Base-by-base conservation (phyloP, 2,797 vertebrate genomes). In the Aulostomus chinensis region DNA sequence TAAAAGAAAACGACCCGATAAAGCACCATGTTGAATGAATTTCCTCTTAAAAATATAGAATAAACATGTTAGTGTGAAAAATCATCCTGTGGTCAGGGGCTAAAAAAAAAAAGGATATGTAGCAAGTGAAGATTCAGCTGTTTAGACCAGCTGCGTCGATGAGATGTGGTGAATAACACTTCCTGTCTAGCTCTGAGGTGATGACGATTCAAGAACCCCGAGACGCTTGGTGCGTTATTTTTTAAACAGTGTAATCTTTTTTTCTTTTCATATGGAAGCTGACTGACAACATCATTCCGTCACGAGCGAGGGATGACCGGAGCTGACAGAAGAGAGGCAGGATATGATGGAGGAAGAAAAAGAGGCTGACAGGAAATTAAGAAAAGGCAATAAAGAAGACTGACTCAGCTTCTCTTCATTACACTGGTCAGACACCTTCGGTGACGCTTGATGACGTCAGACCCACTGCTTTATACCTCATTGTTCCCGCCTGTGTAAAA, bases 161-260 rank as follows among this genome's bases (percentile, higher is more conserved):
- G 15, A 68, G 57, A 81, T 72, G 52, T 69, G 54, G 36, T 76
- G 52, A 78, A 17, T 56, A 64, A 63, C 43, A 64, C 59, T 73
- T 80, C 66, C 77, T 74, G 57, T 59, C 47, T 47, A 14, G 17
- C n/a, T 43, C 5, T 36, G 13, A 30, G 2, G 32, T 13, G 29
- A n/a, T 30, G 7, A 5, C 9, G 24, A 25, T 25, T 25, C 24
- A 5, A 51, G n/a, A 64, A 24, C 42, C 35, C 24, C 26, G 11
- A 20, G 7, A 35, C 30, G 2, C 15, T 14, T 43, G 1, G 36
- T 18, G 6, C 39, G 11, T 11, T 0, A 1, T 13, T 22, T 16
- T 12, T 15, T 22, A 16, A 5, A 36, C 9, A 2, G 0, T 1
- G 12, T 41, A 2, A 15, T 34, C 5, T 10, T 24, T 57, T 22